These are phyloP conservation scores for Stenopsyche tienmushanensis DNA, from an alignment of 1,140 invertebrate genomes.

Conservation along the genomic window DNA sequence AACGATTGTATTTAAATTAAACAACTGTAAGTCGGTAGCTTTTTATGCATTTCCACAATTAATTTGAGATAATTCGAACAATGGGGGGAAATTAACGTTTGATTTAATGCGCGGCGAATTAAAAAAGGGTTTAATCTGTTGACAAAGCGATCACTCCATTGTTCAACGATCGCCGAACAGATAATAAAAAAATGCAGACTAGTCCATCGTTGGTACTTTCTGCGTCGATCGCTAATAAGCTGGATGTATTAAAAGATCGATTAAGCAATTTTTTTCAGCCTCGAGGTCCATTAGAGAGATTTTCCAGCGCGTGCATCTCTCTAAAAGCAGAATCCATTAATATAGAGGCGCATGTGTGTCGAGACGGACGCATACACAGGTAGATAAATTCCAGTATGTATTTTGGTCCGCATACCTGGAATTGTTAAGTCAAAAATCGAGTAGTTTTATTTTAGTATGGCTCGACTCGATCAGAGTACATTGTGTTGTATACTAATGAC, in stretches of 20 bases:
- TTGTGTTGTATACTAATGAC: constrained; percentile 30
- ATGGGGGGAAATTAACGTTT: not conserved
- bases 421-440: constrained; percentile 38
- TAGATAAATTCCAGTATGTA: constrained; percentile 13
- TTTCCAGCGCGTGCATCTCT: too few relatives aligned
- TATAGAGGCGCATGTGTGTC: too few relatives aligned
- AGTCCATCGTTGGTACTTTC: too few relatives aligned
- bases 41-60: not conserved
- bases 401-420: constrained; percentile 29
- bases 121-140: constrained; percentile 4
- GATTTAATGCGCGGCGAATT: not conserved
- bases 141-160: constrained; percentile 6
- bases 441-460: constrained; percentile 37
- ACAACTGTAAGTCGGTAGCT: constrained; percentile 9
- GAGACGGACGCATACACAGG: not conserved
- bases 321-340: too few relatives aligned
- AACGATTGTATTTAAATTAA: constrained; percentile 12
- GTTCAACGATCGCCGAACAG: not conserved
- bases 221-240: too few relatives aligned
- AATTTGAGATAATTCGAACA: constrained; percentile 8
- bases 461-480: constrained; percentile 17
- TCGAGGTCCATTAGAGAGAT: too few relatives aligned
- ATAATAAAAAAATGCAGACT: too few relatives aligned
- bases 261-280: too few relatives aligned
- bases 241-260: too few relatives aligned